These are phyloP conservation scores for Enteromius afrohamiltoni DNA, from an alignment of 2,797 vertebrate genomes.

Conservation along the genomic window DNA sequence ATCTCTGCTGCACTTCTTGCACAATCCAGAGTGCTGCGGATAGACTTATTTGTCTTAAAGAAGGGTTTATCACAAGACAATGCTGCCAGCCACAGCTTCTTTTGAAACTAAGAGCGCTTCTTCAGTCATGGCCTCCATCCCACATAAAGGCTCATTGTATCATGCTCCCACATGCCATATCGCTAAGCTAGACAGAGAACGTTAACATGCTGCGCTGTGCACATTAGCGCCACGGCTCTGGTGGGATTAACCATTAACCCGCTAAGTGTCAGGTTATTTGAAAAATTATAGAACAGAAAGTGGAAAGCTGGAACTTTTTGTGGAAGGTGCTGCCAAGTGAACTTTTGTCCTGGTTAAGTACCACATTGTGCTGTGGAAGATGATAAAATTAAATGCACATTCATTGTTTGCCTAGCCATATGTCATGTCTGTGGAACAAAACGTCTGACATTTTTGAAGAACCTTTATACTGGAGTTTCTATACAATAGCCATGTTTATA, in stretches of 20 bases:
- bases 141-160: slow-evolving; percentile 50
- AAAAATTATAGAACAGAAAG: slow-evolving; percentile 21
- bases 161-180: slow-evolving; percentile 5
- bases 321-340: slow-evolving; percentile 21
- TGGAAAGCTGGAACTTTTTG: slow-evolving; percentile 5
- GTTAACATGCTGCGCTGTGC: background rate
- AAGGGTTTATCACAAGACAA: slow-evolving; percentile 49
- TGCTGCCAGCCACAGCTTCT: background rate
- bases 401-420: background rate
- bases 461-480: slow-evolving; percentile 9
- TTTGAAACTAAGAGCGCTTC: background rate
- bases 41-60: slow-evolving; percentile 8
- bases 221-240: slow-evolving; percentile 6
- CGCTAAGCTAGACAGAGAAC: slow-evolving; percentile 9
- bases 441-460: background rate
- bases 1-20: slow-evolving; percentile 16
- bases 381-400: slow-evolving; percentile 13
- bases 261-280: background rate
- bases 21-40: slow-evolving; percentile 20
- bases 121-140: slow-evolving; percentile 4
- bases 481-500: background rate
- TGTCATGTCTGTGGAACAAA: background rate
- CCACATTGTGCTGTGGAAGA: background rate
- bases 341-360: slow-evolving; percentile 7
- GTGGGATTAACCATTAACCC: slow-evolving; percentile 50